Base-by-base conservation (phyloP, 2,797 vertebrate species). In the Amniataba percoides region DNA sequence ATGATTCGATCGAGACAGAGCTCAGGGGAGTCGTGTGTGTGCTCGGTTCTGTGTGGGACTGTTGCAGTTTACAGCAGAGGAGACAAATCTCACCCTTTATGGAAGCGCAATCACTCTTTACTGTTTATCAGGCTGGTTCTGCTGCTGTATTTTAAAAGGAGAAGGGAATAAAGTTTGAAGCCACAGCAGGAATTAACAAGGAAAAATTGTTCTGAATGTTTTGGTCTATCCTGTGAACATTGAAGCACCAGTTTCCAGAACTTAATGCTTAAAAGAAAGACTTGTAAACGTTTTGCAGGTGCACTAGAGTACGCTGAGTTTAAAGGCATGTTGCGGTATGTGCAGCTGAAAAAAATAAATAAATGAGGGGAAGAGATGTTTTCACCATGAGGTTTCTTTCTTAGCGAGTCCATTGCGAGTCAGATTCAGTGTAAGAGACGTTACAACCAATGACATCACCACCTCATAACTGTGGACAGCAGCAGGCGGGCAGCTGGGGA, bases 381-480 rank as follows among this genome's bases (percentile, higher is more conserved):
- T 85, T 88, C 21, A 70, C 64, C 66, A 23, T 77, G 75, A 67
- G 77, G 65, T 78, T 83, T 82, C 74, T 82, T 55, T 82, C 43
- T 63, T 56, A 15, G 58, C 70, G 23, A 21, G 25, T 74, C 58
- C 34, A 64, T 69, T 79, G 82, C 74, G 68, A 59, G 81, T 82
- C 51, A 58, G 65, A 86, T 83, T 85, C 75, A 80, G 73, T 75
- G 67, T 25, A 49, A 72, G 66, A 87, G 83, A 78, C 89, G 56
- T 91, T 87, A 75, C 83, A 88, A 59, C 72, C 83, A 49, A 88
- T 94, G 92, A 91, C 86, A 82, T 92, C 89, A 92, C 73, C 62
- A 34, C 57, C 78, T 89, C 82, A 76, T 87, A 89, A 84, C 77
- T 81, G 53, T 66, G 58, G 69, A 65, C 71, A 51, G 76, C 86